Base-by-base conservation (phyloP, 2,888 invertebrate species). In the Fragum whitleyi region DNA sequence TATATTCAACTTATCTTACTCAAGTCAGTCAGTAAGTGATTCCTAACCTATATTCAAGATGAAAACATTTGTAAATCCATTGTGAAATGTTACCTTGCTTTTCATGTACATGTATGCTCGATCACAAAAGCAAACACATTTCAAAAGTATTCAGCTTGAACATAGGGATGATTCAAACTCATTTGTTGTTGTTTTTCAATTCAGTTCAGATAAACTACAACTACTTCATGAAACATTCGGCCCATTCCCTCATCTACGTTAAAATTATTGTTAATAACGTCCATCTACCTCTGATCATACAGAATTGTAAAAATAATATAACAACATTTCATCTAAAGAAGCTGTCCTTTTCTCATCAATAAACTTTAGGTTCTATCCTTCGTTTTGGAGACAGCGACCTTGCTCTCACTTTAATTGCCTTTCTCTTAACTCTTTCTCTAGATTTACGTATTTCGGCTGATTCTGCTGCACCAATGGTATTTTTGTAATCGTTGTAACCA, bases 301-400 rank as follows among this genome's bases (percentile, higher is more conserved):
- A 32, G 26, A 39, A 21, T 21, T 21, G 11, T 7, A 23, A 65
- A 39, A 42, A 65, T 7, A 42, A 23, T 26, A 39, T 19, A 47
- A 39, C 6, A 47, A 47, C 19, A 19, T 9, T 47, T 47, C 14
- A 16, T 47, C n/a, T 14, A 47, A 47, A 47, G 14, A 19, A 47
- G 5, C n/a, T 14, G 19, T 61, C 32, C 32, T 7, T 7, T 65
- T 14, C 39, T 78, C 28, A 59, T 90, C 86, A 93, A 77, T 93
- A 93, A 26, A 89, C 87, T 74, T 92, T 83, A 6, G 90, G 90
- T 80, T 92, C 92, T 28, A 82, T 67, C 70, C 91, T 81, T 77
- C 91, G 87, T 36, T 77, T 73, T 14, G 93, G 93, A 32, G 93
- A 93, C 67, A 90, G 62, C 16, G 93, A 93, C 23, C 92, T 75